phyloP scores from a whole-genome alignment of 2,888 invertebrate species.

The Drosophila atripex region DNA sequence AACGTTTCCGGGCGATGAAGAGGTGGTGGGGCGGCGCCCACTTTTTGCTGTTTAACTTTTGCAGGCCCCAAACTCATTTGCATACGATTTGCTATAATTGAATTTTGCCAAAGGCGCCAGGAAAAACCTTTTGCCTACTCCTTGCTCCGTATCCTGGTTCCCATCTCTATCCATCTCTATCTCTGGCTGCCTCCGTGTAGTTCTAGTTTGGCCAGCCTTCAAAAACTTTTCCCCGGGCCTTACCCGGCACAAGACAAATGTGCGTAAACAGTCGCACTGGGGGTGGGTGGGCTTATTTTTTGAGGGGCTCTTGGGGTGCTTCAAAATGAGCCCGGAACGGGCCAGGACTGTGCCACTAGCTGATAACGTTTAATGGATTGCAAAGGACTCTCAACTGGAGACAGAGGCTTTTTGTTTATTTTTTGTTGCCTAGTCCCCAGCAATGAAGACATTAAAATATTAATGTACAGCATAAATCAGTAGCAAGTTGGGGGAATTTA shows the following conservation, averaged over 20 bases:
- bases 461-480: slow-evolving; percentile 76
- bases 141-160: slow-evolving; percentile 6
- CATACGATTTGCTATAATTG: slow-evolving; percentile 73
- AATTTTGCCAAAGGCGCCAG: slow-evolving; percentile 56
- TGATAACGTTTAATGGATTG: slow-evolving; percentile 77
- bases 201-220: slow-evolving; percentile 36
- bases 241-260: slow-evolving; percentile 42
- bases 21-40: background rate
- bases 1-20: slow-evolving; percentile 37
- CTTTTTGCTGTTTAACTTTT: slow-evolving; percentile 58
- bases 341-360: slow-evolving; percentile 64
- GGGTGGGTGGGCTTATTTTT: slow-evolving; percentile 10
- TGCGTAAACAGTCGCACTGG: slow-evolving; percentile 37
- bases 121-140: slow-evolving; percentile 26
- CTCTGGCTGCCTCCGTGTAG: slow-evolving; percentile 6
- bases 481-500: slow-evolving; percentile 5
- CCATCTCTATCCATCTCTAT: slow-evolving; percentile 7
- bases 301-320: background rate
- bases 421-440: slow-evolving; percentile 50
- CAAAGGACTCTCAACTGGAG: slow-evolving; percentile 38
- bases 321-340: slow-evolving; percentile 19
- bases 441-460: slow-evolving; percentile 80
- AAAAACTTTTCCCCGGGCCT: slow-evolving; percentile 30
- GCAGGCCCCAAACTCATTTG: slow-evolving; percentile 61
- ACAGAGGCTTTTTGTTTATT: slow-evolving; percentile 37